Evolutionary conservation across 2,888 invertebrate genomes (phyloP).

Genomic region (Hedychridium roseum): DNA sequence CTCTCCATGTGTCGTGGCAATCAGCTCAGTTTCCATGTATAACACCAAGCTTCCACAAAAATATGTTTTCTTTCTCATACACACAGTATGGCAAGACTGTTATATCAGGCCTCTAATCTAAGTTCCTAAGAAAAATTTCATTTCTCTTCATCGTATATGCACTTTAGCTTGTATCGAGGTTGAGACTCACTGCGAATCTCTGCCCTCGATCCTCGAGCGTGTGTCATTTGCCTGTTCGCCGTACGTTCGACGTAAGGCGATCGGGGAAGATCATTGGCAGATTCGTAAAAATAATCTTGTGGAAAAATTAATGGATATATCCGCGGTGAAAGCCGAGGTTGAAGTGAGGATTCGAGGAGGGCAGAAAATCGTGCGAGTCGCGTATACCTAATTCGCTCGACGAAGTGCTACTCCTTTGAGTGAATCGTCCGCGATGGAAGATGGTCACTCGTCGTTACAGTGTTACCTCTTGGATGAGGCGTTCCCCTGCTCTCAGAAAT

Average conservation of each 20-base stretch:
- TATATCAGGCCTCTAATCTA: conserved; percentile 48
- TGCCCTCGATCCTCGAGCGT: too few relatives aligned
- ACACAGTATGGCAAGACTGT: conserved; percentile 49
- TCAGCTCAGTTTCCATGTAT: conserved; percentile 26
- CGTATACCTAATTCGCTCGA: too few relatives aligned
- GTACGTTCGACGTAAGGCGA: too few relatives aligned
- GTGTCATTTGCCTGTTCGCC: too few relatives aligned
- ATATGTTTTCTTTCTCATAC: conserved; percentile 52
- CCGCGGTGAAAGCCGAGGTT: too few relatives aligned
- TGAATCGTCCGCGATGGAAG: neutral
- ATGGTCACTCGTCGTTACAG: neutral
- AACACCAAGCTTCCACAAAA: conserved; percentile 55
- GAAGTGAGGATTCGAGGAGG: too few relatives aligned
- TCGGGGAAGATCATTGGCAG: too few relatives aligned
- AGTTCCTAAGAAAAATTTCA: conserved; percentile 35
- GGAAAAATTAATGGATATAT: too few relatives aligned
- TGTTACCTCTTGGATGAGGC: conserved; percentile 56
- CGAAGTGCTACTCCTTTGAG: too few relatives aligned
- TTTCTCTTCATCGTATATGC: conserved; percentile 29
- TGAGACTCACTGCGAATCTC: conserved; percentile 29
- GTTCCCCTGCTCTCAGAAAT: conserved; percentile 59
- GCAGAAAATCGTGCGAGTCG: too few relatives aligned
- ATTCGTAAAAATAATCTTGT: too few relatives aligned
- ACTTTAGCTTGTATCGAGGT: conserved; percentile 26
- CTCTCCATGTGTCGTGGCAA: conserved; percentile 18